Percentiles rank a stretch among this genome's conserved stretches.
These are phyloP conservation scores for Cebus imitator DNA, from an alignment of 2,113 vertebrate genomes.

Conservation along the genomic window DNA sequence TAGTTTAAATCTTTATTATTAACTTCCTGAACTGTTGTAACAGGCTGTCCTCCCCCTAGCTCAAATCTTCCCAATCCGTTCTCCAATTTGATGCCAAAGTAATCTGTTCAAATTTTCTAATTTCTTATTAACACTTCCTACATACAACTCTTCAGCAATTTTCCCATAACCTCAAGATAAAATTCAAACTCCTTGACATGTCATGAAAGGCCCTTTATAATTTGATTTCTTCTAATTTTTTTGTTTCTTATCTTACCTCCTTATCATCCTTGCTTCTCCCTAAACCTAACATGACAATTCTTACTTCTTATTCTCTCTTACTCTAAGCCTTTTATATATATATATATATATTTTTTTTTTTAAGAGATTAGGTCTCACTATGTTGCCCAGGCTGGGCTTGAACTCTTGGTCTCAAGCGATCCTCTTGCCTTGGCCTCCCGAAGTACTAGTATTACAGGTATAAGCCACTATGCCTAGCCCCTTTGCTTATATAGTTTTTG, in stretches of 20 bases:
- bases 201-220: neutral
- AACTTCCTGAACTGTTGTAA: neutral
- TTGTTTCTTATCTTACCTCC: neutral
- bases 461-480: no score
- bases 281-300: neutral
- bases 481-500: neutral
- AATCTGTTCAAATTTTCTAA: neutral
- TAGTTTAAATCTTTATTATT: conserved; percentile 27
- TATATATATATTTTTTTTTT: no score
- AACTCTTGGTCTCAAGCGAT: no score
- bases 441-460: no score
- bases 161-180: neutral
- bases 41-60: neutral
- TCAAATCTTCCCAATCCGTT: neutral
- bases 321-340: neutral
- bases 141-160: neutral
- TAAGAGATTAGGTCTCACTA: no score
- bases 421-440: no score
- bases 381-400: no score
- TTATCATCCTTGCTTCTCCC: neutral
- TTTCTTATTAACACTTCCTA: neutral
- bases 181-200: neutral
- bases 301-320: neutral
- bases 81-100: conserved; percentile 9
- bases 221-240: neutral